A percentile compares a stretch with the other conserved stretches of the same genome.
Conservation (phyloP, 2,888 invertebrate species). For the Phania funesta region DNA sequence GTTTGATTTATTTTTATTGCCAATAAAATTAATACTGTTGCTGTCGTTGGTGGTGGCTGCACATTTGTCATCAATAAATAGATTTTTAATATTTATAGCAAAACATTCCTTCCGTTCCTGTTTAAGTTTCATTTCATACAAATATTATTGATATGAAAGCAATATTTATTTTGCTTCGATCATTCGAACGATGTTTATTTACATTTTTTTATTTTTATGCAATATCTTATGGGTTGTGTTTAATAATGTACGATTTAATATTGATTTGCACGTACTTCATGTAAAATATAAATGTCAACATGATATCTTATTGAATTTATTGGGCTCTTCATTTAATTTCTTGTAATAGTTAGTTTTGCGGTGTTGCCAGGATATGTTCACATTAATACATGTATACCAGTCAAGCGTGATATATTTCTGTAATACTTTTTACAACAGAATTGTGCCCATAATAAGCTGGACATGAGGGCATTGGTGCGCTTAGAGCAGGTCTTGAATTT, state of each 20-base stretch:
- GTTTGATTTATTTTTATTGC: neutral
- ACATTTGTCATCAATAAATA: slow-evolving; percentile 6
- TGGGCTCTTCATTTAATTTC: neutral
- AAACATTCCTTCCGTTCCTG: neutral
- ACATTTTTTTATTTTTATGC: neutral
- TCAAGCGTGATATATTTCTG: too few relatives aligned
- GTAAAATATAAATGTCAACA: slow-evolving; percentile 5
- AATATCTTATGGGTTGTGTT: neutral
- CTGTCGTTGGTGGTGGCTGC: neutral
- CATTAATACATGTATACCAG: too few relatives aligned
- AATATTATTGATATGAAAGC: neutral
- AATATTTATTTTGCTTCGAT: neutral
- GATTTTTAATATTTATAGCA: neutral
- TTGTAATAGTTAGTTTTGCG: neutral
- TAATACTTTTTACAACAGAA: too few relatives aligned
- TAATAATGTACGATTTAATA: neutral
- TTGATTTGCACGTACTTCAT: slow-evolving; percentile 23
- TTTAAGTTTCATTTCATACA: neutral
- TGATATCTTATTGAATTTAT: neutral
- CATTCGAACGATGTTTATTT: neutral
- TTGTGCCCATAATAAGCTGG: too few relatives aligned
- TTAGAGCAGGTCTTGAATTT: too few relatives aligned
- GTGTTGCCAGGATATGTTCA: too few relatives aligned
- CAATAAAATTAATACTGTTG: neutral
- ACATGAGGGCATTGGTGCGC: too few relatives aligned